These are phyloP conservation scores for Oxyscelio sp. DNA, from an alignment of 2,888 invertebrate genomes.

Conservation along the genomic window DNA sequence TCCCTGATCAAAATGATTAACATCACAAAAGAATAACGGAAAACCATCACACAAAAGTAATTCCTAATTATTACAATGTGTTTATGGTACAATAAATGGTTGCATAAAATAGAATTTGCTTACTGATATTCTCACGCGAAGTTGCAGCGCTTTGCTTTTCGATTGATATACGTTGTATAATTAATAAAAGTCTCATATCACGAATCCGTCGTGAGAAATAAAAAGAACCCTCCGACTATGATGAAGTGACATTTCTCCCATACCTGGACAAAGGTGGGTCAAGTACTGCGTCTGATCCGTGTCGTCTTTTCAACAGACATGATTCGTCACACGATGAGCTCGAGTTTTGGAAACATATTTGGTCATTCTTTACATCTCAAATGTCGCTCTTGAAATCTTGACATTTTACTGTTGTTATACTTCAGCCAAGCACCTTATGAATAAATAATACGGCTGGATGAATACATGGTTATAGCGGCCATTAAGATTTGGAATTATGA, in stretches of 20 bases:
- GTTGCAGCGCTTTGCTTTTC: constrained; percentile 31
- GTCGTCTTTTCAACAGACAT: constrained; percentile 60
- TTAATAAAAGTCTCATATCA: constrained; percentile 67
- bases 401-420: constrained; percentile 46
- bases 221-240: constrained; percentile 76
- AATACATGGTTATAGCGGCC: constrained; percentile 72
- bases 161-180: constrained; percentile 63
- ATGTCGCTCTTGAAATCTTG: constrained; percentile 45
- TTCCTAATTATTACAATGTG: constrained; percentile 49
- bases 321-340: constrained; percentile 82
- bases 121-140: constrained; percentile 65
- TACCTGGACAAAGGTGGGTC: constrained; percentile 66
- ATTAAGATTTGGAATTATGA: no score
- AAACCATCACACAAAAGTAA: constrained; percentile 33
- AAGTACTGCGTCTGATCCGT: constrained; percentile 63
- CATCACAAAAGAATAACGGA: constrained; percentile 38
- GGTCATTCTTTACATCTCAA: constrained; percentile 29
- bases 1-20: constrained; percentile 28
- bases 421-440: constrained; percentile 44
- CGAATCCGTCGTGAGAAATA: constrained; percentile 47
- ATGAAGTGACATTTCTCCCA: constrained; percentile 78
- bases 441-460: constrained; percentile 81
- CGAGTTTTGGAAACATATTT: constrained; percentile 86
- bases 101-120: constrained; percentile 15
- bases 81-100: constrained; percentile 22